phyloP scores from a whole-genome alignment of 2,888 invertebrate genomes.

The Sussaba pulchella region DNA sequence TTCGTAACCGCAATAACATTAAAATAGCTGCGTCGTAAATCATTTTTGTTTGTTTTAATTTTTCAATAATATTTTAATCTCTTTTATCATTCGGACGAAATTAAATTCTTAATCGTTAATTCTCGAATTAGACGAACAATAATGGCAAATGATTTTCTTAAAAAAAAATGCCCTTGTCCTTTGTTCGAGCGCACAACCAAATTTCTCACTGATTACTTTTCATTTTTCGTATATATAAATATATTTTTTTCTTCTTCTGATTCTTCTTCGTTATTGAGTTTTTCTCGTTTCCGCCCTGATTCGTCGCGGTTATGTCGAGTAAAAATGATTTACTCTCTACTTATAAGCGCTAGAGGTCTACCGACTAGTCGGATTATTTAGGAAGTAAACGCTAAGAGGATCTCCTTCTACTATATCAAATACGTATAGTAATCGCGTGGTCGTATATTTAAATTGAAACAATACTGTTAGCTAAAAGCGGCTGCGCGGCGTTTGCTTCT shows the following conservation, averaged over 20 bases:
- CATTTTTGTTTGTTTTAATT: constrained; percentile 16
- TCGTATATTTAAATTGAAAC: constrained; percentile 58
- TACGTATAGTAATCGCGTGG: constrained; percentile 34
- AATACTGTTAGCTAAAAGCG: constrained; percentile 74
- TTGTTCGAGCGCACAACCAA: constrained; percentile 66
- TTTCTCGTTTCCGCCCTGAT: constrained; percentile 26
- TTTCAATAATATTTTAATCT: constrained; percentile 50
- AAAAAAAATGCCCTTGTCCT: constrained; percentile 35
- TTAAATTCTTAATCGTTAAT: constrained; percentile 50
- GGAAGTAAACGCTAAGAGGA: constrained; percentile 54
- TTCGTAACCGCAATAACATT: constrained; percentile 1
- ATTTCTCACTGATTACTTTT: constrained; percentile 69
- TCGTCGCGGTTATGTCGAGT: constrained; percentile 18
- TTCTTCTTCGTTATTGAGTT: constrained; percentile 4
- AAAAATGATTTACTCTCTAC: constrained; percentile 25
- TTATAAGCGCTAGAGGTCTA: constrained; percentile 51
- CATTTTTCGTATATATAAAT: constrained; percentile 37
- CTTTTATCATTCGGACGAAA: constrained; percentile 19
- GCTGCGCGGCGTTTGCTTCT: constrained; percentile 58
- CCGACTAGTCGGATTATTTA: constrained; percentile 60
- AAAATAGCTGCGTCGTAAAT: constrained; percentile 19
- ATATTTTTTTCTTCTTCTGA: constrained; percentile 33
- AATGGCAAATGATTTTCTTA: constrained; percentile 39
- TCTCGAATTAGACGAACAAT: constrained; percentile 37
- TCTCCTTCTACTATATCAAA: constrained; percentile 36